Conservation (phyloP, 2,113 vertebrate species). For the Ammodytes marinus region DNA sequence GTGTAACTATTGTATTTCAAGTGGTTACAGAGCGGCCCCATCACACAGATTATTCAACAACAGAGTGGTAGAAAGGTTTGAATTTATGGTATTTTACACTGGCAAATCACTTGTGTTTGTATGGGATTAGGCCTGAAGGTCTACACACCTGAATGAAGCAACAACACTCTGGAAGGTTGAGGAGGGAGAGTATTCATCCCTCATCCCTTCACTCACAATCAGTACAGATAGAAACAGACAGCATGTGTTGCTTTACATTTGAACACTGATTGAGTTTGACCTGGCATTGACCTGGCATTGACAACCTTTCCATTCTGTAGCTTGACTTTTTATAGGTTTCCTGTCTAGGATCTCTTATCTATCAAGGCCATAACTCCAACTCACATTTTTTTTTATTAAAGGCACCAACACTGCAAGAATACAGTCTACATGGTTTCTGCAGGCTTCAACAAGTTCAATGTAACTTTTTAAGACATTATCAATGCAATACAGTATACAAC, state of each 20-base stretch:
- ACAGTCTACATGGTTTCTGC: background rate
- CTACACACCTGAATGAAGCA: slow-evolving; percentile 9
- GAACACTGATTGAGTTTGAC: slow-evolving; percentile 55
- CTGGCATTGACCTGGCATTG: slow-evolving; percentile 31
- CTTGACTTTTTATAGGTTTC: slow-evolving; percentile 15
- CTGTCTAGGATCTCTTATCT: background rate
- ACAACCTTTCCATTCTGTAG: background rate
- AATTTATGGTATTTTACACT: slow-evolving; percentile 41
- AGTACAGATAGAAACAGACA: slow-evolving; percentile 53
- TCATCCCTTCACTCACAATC: slow-evolving; percentile 59
- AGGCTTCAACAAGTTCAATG: too few relatives aligned
- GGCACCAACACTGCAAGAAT: background rate
- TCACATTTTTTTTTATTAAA: slow-evolving; percentile 27
- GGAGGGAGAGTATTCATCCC: background rate
- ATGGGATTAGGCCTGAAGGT: slow-evolving; percentile 14
- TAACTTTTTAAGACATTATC: too few relatives aligned
- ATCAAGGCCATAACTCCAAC: background rate
- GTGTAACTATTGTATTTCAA: slow-evolving; percentile 46
- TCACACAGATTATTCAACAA: slow-evolving; percentile 64
- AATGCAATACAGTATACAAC: too few relatives aligned
- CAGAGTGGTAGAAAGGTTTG: slow-evolving; percentile 21
- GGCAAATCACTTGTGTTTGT: slow-evolving; percentile 34
- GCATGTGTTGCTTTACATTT: slow-evolving; percentile 54
- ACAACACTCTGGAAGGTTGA: slow-evolving; percentile 35
- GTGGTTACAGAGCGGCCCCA: slow-evolving; percentile 31